Conservation (phyloP, 2,797 vertebrate species). For the Galagoides demidoff region DNA sequence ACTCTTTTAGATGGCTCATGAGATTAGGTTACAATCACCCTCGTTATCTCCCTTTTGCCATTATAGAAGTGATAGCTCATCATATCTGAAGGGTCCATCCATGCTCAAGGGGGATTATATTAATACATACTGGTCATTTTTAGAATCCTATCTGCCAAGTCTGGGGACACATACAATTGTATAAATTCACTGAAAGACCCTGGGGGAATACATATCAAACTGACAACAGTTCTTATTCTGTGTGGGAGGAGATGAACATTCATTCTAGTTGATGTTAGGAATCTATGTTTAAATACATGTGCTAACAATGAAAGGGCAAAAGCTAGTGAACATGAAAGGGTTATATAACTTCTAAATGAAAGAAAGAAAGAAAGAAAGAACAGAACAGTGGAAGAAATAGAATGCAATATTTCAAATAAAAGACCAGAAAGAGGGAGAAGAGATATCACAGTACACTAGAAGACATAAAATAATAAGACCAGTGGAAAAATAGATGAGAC, state of each 20-base stretch:
- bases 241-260: not conserved
- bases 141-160: not conserved
- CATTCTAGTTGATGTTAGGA: not conserved
- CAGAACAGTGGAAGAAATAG: not conserved
- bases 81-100: not conserved
- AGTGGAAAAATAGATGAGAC: not conserved
- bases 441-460: not conserved
- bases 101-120: not conserved
- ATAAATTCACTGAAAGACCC: not conserved
- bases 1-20: not conserved
- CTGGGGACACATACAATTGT: rapidly evolving
- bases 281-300: not conserved
- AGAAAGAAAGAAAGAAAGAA: not conserved
- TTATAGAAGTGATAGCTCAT: not conserved
- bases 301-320: not conserved
- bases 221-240: not conserved
- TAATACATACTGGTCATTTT: not conserved
- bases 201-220: too few species aligned
- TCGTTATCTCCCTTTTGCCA: not conserved
- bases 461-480: not conserved
- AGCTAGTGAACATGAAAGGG: not conserved
- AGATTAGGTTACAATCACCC: not conserved
- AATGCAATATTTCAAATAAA: not conserved
- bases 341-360: not conserved
- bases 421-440: not conserved